phyloP scores from a whole-genome alignment of 1,140 invertebrate species.

The Proctacanthus coquilletti region DNA sequence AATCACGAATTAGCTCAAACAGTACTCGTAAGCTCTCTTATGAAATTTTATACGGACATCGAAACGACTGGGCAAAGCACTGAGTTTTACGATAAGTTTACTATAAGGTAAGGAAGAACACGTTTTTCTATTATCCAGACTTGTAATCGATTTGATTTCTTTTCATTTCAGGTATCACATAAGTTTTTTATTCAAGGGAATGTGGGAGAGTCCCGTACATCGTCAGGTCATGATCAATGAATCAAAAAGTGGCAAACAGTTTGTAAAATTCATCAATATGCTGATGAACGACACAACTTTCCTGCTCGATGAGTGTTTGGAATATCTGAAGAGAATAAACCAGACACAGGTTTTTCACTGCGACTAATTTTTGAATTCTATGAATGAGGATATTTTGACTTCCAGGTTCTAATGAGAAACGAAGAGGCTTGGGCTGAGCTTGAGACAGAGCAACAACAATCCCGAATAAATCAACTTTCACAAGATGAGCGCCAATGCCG shows the following conservation, averaged over 20 bases:
- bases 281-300: slow-evolving; percentile 99
- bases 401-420: slow-evolving; percentile 46
- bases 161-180: slow-evolving; percentile 61
- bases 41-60: slow-evolving; percentile 98
- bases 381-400: no score
- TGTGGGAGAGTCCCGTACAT: slow-evolving; percentile 56
- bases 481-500: slow-evolving; percentile 88
- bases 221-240: slow-evolving; percentile 62
- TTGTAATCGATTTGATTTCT: slow-evolving; percentile 5
- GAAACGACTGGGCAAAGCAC: slow-evolving; percentile 93
- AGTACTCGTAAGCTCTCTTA: slow-evolving; percentile 69
- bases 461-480: slow-evolving; percentile 57
- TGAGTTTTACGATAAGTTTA: slow-evolving; percentile 99
- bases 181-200: slow-evolving; percentile 85
- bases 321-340: slow-evolving; percentile 88
- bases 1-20: slow-evolving; percentile 72
- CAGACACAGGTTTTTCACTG: slow-evolving; percentile 89
- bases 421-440: slow-evolving; percentile 47
- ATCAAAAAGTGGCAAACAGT: slow-evolving; percentile 75
- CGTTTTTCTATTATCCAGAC: no score
- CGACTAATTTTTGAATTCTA: no score
- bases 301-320: slow-evolving; percentile 87
- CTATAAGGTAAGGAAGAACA: slow-evolving; percentile 68
- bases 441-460: slow-evolving; percentile 56
- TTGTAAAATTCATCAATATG: slow-evolving; percentile 98